Conservation (phyloP, 2,888 invertebrate genomes). For the Zelleria hepariella region DNA sequence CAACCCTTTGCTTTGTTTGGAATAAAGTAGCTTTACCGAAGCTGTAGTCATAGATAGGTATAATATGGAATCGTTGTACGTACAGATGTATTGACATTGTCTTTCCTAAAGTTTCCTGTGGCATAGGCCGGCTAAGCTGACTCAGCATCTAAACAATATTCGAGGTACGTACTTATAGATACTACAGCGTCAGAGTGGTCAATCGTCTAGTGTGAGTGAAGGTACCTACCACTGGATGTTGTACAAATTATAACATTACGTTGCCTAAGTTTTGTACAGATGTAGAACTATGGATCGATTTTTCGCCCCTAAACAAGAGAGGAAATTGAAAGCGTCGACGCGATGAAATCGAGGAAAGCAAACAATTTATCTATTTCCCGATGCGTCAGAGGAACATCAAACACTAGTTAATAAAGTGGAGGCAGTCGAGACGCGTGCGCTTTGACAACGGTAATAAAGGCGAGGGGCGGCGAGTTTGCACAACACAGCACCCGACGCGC, state of each 20-base stretch:
- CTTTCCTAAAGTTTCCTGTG: too few relatives aligned
- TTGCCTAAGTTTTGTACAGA: too few relatives aligned
- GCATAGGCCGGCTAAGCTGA: not conserved
- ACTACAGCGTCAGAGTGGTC: too few relatives aligned
- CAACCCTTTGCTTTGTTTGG: not conserved
- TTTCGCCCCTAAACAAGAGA: not conserved
- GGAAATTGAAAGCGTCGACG: not conserved
- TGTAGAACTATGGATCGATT: too few relatives aligned
- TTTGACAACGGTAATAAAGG: constrained; percentile 43
- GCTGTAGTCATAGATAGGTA: not conserved
- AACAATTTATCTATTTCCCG: constrained; percentile 37
- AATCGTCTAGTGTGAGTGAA: too few relatives aligned
- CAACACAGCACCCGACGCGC: not conserved
- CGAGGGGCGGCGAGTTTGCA: constrained; percentile 33
- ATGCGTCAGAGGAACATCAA: constrained; percentile 40
- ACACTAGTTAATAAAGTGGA: constrained; percentile 51
- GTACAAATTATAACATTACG: too few relatives aligned
- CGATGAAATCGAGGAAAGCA: not conserved
- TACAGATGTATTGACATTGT: too few relatives aligned
- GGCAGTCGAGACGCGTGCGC: constrained; percentile 16
- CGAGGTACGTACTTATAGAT: too few relatives aligned
- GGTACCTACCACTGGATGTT: too few relatives aligned
- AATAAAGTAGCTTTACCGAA: not conserved
- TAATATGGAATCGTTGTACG: too few relatives aligned
- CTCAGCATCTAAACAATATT: too few relatives aligned